Percentiles rank a stretch among this genome's conserved stretches.
Evolutionary conservation across 2,113 vertebrate species (phyloP).

Genomic region (Apteryx mantelli): DNA sequence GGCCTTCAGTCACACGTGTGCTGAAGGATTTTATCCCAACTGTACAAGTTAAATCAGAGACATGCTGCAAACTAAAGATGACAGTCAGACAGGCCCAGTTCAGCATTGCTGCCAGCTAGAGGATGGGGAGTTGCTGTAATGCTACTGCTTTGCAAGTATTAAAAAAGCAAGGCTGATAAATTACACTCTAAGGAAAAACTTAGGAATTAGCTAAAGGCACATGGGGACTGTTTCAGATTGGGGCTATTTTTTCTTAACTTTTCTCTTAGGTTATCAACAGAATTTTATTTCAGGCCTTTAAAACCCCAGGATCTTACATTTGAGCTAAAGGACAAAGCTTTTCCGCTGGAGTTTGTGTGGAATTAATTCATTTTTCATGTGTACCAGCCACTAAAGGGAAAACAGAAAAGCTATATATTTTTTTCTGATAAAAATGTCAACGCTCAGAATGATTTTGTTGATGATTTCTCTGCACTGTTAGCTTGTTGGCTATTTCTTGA

Average conservation of each 20-base stretch:
- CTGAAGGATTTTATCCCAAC: background rate
- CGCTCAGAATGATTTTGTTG: background rate
- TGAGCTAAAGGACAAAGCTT: background rate
- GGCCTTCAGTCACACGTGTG: background rate
- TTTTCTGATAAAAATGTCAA: constrained; percentile 25
- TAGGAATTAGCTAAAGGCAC: background rate
- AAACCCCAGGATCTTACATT: background rate
- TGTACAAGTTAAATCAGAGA: background rate
- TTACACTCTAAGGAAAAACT: background rate
- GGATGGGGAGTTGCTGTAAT: background rate
- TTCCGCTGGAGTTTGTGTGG: background rate
- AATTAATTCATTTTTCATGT: constrained; percentile 28
- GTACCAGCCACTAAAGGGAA: background rate
- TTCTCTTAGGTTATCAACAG: background rate
- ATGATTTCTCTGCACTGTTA: background rate
- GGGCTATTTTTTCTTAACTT: background rate
- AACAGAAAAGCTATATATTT: background rate
- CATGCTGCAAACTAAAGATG: background rate
- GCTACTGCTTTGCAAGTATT: background rate
- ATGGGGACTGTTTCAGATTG: background rate
- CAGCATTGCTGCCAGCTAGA: background rate
- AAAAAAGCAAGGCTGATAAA: background rate
- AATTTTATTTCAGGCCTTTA: background rate
- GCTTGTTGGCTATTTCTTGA: background rate
- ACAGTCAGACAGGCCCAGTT: background rate